Conservation (phyloP, 2,888 invertebrate genomes). For the Scelioninae gen. 2 region DNA sequence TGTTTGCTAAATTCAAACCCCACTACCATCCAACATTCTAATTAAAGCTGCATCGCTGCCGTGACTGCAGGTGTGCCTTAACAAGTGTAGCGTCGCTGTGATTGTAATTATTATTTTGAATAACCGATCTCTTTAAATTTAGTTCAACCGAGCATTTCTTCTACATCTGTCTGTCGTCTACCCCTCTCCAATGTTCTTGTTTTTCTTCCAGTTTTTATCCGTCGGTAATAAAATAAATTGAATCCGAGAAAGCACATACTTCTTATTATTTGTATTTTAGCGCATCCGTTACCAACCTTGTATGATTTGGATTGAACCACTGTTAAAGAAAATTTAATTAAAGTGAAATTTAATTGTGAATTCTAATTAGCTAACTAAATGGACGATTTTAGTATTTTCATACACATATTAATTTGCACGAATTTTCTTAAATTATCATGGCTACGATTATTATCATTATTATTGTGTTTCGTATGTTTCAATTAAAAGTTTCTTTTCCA, state of each 20-base stretch:
- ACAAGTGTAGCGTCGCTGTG: neutral
- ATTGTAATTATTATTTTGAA: conserved; percentile 28
- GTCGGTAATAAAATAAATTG: conserved; percentile 8
- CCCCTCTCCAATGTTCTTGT: neutral
- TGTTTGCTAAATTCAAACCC: conserved; percentile 51
- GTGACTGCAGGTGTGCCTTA: conserved; percentile 8
- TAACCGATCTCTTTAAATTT: conserved; percentile 12
- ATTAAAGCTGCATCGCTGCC: conserved; percentile 7
- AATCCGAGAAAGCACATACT: conserved; percentile 7
- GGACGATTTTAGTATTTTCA: conserved; percentile 37
- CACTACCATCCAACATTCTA: conserved; percentile 36
- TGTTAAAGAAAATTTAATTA: conserved; percentile 16
- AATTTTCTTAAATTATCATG: neutral
- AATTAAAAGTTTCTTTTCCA: neutral
- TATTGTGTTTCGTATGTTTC: neutral
- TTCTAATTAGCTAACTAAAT: conserved; percentile 45
- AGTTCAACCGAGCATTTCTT: neutral
- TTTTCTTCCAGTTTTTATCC: conserved; percentile 11
- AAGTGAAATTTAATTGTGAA: conserved; percentile 12
- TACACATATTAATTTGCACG: neutral
- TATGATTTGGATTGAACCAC: conserved; percentile 5
- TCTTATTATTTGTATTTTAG: conserved; percentile 37
- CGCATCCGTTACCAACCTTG: neutral
- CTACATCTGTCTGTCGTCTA: neutral
- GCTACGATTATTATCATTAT: no score